Evolutionary conservation across 1,140 invertebrate genomes (phyloP).

Genomic region (Propsilocerus akamusi): DNA sequence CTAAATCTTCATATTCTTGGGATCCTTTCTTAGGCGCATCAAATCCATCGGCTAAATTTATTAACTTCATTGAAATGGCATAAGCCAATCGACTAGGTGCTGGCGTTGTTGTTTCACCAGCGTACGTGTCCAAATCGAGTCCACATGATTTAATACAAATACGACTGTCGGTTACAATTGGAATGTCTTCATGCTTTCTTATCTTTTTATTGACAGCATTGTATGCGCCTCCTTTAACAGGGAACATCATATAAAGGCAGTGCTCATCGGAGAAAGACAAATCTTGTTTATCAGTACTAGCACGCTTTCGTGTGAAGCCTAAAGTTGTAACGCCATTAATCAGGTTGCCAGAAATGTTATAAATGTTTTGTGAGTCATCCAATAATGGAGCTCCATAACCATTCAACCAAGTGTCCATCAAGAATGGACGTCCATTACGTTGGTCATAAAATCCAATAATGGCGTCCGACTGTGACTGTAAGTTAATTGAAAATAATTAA

Average conservation of each 20-base stretch:
- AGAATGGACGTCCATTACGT: slow-evolving; percentile 48
- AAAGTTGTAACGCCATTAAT: slow-evolving; percentile 61
- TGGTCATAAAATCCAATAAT: slow-evolving; percentile 74
- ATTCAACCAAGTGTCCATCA: slow-evolving; percentile 76
- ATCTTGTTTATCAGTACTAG: slow-evolving; percentile 56
- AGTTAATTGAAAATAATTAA: slow-evolving; percentile 8
- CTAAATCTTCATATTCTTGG: slow-evolving; percentile 52
- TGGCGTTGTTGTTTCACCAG: slow-evolving; percentile 34
- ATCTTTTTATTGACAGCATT: slow-evolving; percentile 73
- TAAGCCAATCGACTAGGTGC: slow-evolving; percentile 43
- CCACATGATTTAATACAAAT: slow-evolving; percentile 71
- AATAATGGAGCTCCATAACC: slow-evolving; percentile 58
- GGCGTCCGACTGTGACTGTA: slow-evolving; percentile 58
- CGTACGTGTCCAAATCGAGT: slow-evolving; percentile 26
- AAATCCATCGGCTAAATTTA: slow-evolving; percentile 58
- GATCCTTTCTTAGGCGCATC: slow-evolving; percentile 43
- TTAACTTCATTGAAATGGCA: slow-evolving; percentile 50
- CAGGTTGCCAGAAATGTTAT: slow-evolving; percentile 44
- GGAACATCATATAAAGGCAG: slow-evolving; percentile 79
- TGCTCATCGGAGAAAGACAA: slow-evolving; percentile 62
- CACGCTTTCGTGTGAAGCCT: slow-evolving; percentile 57
- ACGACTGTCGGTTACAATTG: slow-evolving; percentile 54
- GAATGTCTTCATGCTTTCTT: slow-evolving; percentile 56
- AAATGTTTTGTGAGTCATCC: slow-evolving; percentile 58
- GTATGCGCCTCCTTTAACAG: slow-evolving; percentile 63